A percentile compares a stretch with the other conserved stretches of the same genome.
Evolutionary conservation across 1,140 invertebrate genomes (phyloP).

Genomic region (Trichonephila clavipes): DNA sequence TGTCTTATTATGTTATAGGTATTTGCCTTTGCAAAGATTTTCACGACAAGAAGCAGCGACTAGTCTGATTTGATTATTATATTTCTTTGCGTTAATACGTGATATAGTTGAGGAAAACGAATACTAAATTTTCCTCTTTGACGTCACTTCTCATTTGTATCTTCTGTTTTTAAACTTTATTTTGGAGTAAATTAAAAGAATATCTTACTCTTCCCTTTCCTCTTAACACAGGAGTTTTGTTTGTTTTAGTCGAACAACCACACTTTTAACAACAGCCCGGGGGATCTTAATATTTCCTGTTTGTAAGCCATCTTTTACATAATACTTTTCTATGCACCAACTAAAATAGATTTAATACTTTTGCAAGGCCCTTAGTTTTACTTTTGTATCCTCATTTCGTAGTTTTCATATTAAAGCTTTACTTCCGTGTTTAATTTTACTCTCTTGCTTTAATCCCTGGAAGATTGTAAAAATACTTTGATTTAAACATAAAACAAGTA

Average conservation of each 20-base stretch:
- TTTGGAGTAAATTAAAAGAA: neutral
- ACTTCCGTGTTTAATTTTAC: neutral
- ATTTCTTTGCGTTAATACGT: neutral
- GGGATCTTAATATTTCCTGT: neutral
- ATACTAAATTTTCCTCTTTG: neutral
- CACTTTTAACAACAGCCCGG: neutral
- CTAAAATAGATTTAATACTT: neutral
- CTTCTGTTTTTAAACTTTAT: neutral
- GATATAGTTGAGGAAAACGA: neutral
- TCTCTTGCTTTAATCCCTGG: neutral
- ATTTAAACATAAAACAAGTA: neutral
- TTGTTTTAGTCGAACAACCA: neutral
- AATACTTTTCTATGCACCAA: neutral
- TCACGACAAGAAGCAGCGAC: neutral
- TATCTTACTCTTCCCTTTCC: neutral
- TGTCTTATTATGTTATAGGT: neutral
- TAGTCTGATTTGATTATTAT: neutral
- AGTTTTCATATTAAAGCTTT: neutral
- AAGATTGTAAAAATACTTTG: neutral
- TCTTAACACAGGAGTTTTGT: neutral
- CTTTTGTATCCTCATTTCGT: neutral
- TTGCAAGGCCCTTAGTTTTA: neutral
- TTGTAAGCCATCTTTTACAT: neutral
- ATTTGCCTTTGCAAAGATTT: neutral
- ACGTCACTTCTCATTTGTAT: neutral